Percentiles rank a stretch among this genome's conserved stretches.
Evolutionary conservation across 2,113 vertebrate species (phyloP).

Genomic region (Gracilinanus agilis): DNA sequence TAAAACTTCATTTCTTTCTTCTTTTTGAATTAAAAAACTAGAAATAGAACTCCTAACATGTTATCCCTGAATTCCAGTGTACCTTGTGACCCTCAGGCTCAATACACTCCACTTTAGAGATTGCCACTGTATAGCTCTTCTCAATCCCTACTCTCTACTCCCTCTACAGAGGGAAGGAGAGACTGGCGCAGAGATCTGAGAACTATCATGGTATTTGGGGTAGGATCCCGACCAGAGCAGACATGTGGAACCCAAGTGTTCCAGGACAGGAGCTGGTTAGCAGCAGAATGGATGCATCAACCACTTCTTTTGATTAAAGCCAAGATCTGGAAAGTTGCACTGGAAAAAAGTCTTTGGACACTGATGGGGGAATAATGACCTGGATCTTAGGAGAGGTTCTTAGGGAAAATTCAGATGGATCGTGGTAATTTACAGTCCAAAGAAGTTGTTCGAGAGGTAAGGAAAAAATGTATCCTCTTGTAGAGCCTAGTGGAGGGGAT

Average conservation of each 20-base stretch:
- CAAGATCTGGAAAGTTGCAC: neutral
- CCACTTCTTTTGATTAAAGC: neutral
- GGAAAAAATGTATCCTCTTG: neutral
- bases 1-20: neutral
- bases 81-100: neutral
- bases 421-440: neutral
- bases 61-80: neutral
- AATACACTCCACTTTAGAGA: neutral
- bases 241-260: neutral
- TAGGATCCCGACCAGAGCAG: neutral
- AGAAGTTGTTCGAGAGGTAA: neutral
- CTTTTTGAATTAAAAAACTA: neutral
- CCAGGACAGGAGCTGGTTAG: neutral
- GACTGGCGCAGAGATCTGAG: neutral
- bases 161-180: no score
- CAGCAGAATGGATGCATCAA: neutral
- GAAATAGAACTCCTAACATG: neutral
- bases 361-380: neutral
- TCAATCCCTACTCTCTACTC: neutral
- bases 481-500: neutral
- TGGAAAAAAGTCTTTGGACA: neutral
- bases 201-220: neutral
- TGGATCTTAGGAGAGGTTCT: neutral
- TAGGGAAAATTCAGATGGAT: neutral
- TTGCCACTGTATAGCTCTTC: neutral